phyloP scores from a whole-genome alignment of 2,113 vertebrate species.

The Odontesthes bonariensis region DNA sequence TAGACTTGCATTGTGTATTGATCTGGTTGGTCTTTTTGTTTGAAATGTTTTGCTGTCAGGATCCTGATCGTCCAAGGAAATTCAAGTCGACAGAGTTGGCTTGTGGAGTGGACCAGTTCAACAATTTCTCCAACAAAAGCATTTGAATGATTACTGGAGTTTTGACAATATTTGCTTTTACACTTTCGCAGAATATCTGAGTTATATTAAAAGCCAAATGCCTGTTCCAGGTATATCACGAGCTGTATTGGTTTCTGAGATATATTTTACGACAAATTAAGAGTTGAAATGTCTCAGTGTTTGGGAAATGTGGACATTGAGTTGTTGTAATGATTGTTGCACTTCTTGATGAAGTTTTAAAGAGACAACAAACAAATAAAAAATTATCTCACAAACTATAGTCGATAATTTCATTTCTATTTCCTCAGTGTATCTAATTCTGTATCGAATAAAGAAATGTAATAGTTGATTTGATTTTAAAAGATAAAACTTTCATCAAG shows the following conservation, averaged over 20 bases:
- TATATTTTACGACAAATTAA: too few species aligned
- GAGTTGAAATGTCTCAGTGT: neutral
- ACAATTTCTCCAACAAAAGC: conserved; percentile 74
- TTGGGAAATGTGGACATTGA: neutral
- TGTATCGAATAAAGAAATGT: too few species aligned
- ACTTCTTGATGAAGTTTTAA: too few species aligned
- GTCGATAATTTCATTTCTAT: too few species aligned
- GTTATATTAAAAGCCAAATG: neutral
- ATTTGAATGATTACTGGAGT: conserved; percentile 15
- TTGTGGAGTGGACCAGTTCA: conserved; percentile 79
- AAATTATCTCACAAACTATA: too few species aligned
- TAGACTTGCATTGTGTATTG: neutral
- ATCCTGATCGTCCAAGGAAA: conserved; percentile 78
- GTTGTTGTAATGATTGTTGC: too few species aligned
- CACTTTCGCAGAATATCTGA: neutral
- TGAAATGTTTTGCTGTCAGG: conserved; percentile 55
- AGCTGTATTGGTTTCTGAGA: neutral
- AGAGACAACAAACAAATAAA: too few species aligned
- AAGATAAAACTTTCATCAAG: too few species aligned
- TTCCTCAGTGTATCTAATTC: too few species aligned
- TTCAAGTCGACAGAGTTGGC: conserved; percentile 77
- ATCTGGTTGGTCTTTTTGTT: conserved; percentile 1
- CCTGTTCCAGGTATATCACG: neutral
- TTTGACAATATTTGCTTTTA: neutral
- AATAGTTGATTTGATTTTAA: too few species aligned